Evolutionary conservation across 30 jellyfish, hydroid and myxozoan genomes (phyloP).

Genomic region (Cassiopea andromeda): DNA sequence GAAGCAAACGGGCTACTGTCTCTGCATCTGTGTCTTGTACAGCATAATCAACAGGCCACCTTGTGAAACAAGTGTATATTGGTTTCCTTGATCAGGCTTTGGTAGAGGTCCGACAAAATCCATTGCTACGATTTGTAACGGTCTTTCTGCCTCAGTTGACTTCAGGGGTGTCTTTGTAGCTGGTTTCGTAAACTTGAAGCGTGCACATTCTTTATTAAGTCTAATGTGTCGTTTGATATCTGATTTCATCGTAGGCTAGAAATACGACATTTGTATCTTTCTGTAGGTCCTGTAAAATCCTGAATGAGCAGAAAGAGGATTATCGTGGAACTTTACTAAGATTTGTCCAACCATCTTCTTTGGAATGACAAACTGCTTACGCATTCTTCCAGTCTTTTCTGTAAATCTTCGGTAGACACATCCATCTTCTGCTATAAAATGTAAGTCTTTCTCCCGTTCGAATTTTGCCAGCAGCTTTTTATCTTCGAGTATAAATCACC

Average conservation of each 20-base stretch:
- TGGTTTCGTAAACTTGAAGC: constrained; percentile 43
- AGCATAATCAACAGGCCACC: constrained; percentile 61
- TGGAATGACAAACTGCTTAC: constrained; percentile 58
- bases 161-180: constrained; percentile 53
- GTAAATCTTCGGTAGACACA: constrained; percentile 31
- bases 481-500: constrained; percentile 31
- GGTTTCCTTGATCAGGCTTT: constrained; percentile 19
- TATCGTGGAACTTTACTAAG: constrained; percentile 46
- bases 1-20: constrained; percentile 39
- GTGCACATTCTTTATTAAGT: constrained; percentile 5
- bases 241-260: background rate
- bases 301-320: constrained; percentile 33
- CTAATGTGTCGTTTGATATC: constrained; percentile 44
- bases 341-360: constrained; percentile 44
- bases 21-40: constrained; percentile 49
- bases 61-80: constrained; percentile 29
- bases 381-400: constrained; percentile 37
- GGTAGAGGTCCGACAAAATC: constrained; percentile 49
- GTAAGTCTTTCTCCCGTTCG: constrained; percentile 33
- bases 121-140: constrained; percentile 48
- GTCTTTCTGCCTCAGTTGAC: constrained; percentile 47
- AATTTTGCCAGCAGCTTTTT: constrained; percentile 16
- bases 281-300: constrained; percentile 40
- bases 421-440: constrained; percentile 46
- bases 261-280: constrained; percentile 25